Evolutionary conservation across 2,888 invertebrate genomes (phyloP).

Genomic region (Drosophila paramelanica): DNA sequence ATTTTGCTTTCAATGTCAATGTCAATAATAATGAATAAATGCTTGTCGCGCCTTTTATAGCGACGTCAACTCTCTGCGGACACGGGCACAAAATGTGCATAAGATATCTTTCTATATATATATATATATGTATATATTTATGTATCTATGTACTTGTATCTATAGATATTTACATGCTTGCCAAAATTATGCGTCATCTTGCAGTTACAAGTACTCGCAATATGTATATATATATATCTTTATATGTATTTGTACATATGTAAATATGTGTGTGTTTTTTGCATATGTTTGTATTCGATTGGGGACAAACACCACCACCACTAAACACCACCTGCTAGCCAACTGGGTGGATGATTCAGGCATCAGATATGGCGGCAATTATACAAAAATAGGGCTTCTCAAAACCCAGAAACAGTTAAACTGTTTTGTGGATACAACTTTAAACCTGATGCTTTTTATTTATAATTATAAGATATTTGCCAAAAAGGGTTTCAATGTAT

Average conservation of each 20-base stretch:
- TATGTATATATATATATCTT: not conserved
- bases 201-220: slow-evolving; percentile 36
- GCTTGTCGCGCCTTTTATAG: slow-evolving; percentile 35
- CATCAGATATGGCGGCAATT: not conserved
- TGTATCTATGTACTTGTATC: not conserved
- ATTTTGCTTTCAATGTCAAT: not conserved
- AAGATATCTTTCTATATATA: slow-evolving; percentile 11
- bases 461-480: too few species aligned
- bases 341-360: slow-evolving; percentile 25
- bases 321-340: slow-evolving; percentile 18
- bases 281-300: not conserved
- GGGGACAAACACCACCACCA: not conserved
- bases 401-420: not conserved
- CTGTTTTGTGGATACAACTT: too few species aligned
- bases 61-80: slow-evolving; percentile 8
- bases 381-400: not conserved
- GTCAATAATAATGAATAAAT: slow-evolving; percentile 18
- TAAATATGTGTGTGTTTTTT: not conserved
- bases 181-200: slow-evolving; percentile 44
- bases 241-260: not conserved
- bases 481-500: too few species aligned
- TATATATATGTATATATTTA: slow-evolving; percentile 11
- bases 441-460: too few species aligned
- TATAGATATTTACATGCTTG: slow-evolving; percentile 17
- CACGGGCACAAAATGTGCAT: not conserved